These are phyloP conservation scores for Frankliniella fusca DNA, from an alignment of 2,888 invertebrate genomes.

Conservation along the genomic window DNA sequence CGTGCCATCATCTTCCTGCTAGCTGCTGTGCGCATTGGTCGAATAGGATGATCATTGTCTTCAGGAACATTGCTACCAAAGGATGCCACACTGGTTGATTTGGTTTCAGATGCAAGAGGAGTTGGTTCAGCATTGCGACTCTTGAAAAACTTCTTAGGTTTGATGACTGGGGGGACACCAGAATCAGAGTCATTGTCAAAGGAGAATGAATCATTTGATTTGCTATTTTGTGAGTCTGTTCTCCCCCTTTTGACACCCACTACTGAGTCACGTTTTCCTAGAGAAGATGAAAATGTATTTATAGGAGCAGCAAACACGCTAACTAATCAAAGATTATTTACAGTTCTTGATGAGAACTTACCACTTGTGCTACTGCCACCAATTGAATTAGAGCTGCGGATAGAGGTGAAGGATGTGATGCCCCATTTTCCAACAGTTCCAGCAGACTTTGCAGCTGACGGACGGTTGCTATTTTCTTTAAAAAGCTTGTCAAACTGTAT, in stretches of 20 bases:
- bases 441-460: slow-evolving; percentile 81
- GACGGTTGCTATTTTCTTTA: slow-evolving; percentile 78
- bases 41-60: slow-evolving; percentile 32
- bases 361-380: slow-evolving; percentile 34
- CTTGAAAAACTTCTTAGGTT: slow-evolving; percentile 84
- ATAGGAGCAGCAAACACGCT: no score
- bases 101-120: slow-evolving; percentile 33
- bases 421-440: slow-evolving; percentile 93
- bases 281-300: neutral
- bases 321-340: no score
- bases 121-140: slow-evolving; percentile 62
- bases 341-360: neutral
- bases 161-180: slow-evolving; percentile 2
- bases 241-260: neutral
- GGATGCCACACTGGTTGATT: slow-evolving; percentile 34
- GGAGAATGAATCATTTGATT: slow-evolving; percentile 26
- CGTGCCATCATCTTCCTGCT: slow-evolving; percentile 28
- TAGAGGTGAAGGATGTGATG: slow-evolving; percentile 87
- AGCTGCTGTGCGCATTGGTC: slow-evolving; percentile 13
- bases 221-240: slow-evolving; percentile 8
- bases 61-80: slow-evolving; percentile 35
- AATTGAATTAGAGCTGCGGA: slow-evolving; percentile 63
- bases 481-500: slow-evolving; percentile 63
- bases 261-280: neutral
- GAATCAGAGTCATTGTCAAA: slow-evolving; percentile 15